Evolutionary conservation across 2,888 invertebrate genomes (phyloP).

Genomic region (Labia minor): DNA sequence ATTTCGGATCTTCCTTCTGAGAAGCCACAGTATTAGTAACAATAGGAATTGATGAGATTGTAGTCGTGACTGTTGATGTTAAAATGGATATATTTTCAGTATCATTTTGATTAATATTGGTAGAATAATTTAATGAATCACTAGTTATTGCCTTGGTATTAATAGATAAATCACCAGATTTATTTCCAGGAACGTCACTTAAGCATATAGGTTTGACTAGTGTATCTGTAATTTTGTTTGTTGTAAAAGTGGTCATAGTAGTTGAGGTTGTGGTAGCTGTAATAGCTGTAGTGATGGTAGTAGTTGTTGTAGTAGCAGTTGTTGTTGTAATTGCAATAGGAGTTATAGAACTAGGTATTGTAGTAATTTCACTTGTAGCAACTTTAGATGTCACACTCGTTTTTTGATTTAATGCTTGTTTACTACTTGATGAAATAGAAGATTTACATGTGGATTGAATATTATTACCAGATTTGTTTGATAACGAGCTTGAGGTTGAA

Average conservation of each 20-base stretch:
- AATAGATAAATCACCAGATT: neutral
- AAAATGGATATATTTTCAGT: neutral
- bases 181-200: neutral
- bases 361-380: neutral
- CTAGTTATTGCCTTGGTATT: neutral
- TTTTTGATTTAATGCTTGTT: neutral
- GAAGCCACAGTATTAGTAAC: neutral
- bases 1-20: neutral
- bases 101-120: neutral
- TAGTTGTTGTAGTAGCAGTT: slow-evolving; percentile 24
- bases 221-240: neutral
- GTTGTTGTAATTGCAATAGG: slow-evolving; percentile 22
- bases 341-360: neutral
- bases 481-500: neutral
- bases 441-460: neutral
- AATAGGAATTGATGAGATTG: neutral
- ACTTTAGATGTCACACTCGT: neutral
- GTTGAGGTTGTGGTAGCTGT: slow-evolving; percentile 21
- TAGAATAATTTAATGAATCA: neutral
- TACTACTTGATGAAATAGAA: neutral
- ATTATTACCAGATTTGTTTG: neutral
- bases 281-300: slow-evolving; percentile 23
- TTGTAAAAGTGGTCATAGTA: slow-evolving; percentile 19
- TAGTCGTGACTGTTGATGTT: neutral
- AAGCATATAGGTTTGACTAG: neutral